Evolutionary conservation across 2,888 invertebrate species (phyloP), one percentile per base, ranked within the genome.

Genomic region (Zhengitettix transpicula): DNA sequence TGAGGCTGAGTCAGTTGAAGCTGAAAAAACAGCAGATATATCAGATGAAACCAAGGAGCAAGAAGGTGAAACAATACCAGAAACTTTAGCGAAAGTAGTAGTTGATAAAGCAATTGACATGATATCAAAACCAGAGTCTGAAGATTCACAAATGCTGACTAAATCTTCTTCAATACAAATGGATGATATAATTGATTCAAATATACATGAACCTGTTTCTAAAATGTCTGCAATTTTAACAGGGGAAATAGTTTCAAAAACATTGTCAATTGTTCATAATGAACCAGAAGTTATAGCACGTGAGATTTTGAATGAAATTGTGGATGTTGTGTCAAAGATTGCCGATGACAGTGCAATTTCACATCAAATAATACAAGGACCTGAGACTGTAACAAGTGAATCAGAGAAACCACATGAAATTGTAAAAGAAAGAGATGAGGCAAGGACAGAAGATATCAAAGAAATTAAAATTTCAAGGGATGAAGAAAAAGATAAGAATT

Each of bases 11-110:
- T 44, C 14, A 16, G n/a, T 14, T 14, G 40, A 15, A 59, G 60
- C 11, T 60, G 63, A 63, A 44, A 42, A 9, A 55, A 62, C 56
- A 56, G 58, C 14, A 59, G 53, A 42, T 56, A 53, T 1, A 57
- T 1, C 62, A 55, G 63, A 65, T 47, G 66, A 65, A 54, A 66
- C 63, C 40, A 61, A 60, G 15, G 55, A 52, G n/a, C 44, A 44
- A 28, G 58, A 44, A 12, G 10, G 14, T 12, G 44, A 10, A 15
- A 9, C 42, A 15, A 16, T n/a, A 15, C 9, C 11, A 58, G 42
- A 15, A 54, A 9, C 40, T 55, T 17, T 16, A 57, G 47, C n/a
- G 9, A n/a, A 47, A 14, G 47, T 14, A n/a, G 47, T 14, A 5
- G 47, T 14, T 12, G 47, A 47, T 7, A 28, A 28, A 28, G 28